These are phyloP conservation scores for Ophiothrix spiculata DNA, from an alignment of 35 echinoderm and acorn worm genomes.

Conservation along the genomic window DNA sequence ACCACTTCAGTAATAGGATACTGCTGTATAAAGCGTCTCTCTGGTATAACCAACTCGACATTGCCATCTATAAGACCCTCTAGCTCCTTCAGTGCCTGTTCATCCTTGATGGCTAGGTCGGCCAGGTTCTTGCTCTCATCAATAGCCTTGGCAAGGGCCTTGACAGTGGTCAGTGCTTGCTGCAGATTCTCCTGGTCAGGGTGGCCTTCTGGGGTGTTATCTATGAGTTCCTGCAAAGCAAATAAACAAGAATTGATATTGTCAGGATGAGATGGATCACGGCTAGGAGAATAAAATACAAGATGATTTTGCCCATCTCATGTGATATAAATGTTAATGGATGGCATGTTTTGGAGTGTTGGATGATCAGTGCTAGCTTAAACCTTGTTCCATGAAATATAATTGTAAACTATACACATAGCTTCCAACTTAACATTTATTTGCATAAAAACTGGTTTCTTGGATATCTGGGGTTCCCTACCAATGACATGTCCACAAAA, in stretches of 20 bases:
- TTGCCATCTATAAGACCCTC: constrained; percentile 89
- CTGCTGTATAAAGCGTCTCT: constrained; percentile 83
- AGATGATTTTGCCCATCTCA: neutral
- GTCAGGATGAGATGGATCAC: neutral
- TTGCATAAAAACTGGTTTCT: no score
- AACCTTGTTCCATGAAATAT: no score
- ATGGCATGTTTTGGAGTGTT: neutral
- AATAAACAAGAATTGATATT: no score
- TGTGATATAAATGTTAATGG: neutral
- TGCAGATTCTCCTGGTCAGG: constrained; percentile 81
- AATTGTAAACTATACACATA: no score
- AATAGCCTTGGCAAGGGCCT: constrained; percentile 76
- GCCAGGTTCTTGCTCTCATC: constrained; percentile 92
- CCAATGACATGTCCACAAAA: no score
- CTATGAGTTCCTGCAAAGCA: constrained; percentile 90
- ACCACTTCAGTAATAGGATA: constrained; percentile 94
- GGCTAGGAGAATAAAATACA: neutral
- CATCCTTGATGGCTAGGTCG: constrained; percentile 69
- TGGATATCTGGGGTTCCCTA: no score
- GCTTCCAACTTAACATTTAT: no score
- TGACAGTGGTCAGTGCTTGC: constrained; percentile 77
- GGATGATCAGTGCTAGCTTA: no score
- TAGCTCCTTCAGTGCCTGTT: constrained; percentile 66
- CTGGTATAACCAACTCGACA: constrained; percentile 73
- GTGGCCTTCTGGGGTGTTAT: constrained; percentile 92